Conservation (phyloP, 2,797 vertebrate genomes). For the Danio albolineatus region DNA sequence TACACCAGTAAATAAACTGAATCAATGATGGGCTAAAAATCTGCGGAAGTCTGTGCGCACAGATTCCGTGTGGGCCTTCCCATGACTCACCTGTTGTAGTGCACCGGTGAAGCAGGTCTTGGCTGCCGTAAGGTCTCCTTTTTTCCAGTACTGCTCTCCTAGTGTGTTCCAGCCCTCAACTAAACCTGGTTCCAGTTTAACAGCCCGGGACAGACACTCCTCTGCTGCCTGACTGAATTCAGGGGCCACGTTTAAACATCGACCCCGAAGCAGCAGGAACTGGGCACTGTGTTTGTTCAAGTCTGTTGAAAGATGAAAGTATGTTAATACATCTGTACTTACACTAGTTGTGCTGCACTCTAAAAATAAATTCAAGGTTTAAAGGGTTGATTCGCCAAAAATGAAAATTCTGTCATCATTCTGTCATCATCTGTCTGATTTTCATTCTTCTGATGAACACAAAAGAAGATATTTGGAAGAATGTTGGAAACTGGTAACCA, state of each 20-base stretch:
- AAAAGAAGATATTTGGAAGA: too few species aligned
- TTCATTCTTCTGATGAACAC: too few species aligned
- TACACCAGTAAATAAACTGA: too few species aligned
- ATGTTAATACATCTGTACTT: not conserved
- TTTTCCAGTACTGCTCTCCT: conserved; percentile 95
- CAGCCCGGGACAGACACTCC: conserved; percentile 86
- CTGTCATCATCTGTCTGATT: too few species aligned
- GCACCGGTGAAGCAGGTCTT: conserved; percentile 91
- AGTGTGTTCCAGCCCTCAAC: conserved; percentile 92
- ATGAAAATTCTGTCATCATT: too few species aligned
- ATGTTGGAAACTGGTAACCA: too few species aligned
- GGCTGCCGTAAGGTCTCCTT: conserved; percentile 84
- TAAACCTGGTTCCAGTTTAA: conserved; percentile 88
- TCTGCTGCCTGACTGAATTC: conserved; percentile 83
- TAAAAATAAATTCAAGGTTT: too few species aligned
- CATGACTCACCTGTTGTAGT: conserved; percentile 81
- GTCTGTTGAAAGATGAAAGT: conserved; percentile 67
- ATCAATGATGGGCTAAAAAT: too few species aligned
- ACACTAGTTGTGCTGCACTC: too few species aligned
- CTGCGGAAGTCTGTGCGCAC: too few species aligned
- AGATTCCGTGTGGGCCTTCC: too few species aligned
- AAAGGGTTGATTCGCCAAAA: too few species aligned
- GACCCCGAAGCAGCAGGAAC: conserved; percentile 85
- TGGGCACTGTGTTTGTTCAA: conserved; percentile 77
- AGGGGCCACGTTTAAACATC: conserved; percentile 83